Base-by-base conservation (phyloP, 2,888 invertebrate species). In the Pycnomerus fuliginosus region DNA sequence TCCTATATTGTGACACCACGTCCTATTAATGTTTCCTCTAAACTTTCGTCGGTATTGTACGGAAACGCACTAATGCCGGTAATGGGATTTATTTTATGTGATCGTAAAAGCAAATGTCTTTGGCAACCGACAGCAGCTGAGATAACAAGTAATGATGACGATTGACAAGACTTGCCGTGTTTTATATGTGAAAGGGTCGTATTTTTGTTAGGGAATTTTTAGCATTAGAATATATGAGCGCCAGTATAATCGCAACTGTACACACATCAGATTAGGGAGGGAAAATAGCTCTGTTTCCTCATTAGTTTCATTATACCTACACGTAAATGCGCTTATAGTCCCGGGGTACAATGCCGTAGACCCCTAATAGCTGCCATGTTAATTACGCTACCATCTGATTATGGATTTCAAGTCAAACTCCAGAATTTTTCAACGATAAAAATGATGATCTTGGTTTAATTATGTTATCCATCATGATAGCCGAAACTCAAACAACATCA, bases 291-390 rank as follows among this genome's bases (percentile, higher is more conserved):
- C 44, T 61, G 55, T 57, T 55, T 63, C 62, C 61, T 66, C 65
- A 66, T 69, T 68, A 67, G 62, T 56, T 63, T 64, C 63, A 67
- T 67, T 68, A 68, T 60, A 60, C 56, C 57, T 65, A 67, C 67
- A 68, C 65, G 68, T 64, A 63, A 67, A 69, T 62, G 66, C 64
- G 67, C 67, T 67, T 62, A 53, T 50, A 45, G 27, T 48, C 48
- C 51, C 44, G 31, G 38, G 44, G 35, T 49, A 50, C 50, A 52
- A 46, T 48, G 49, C 52, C 50, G 40, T 48, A 52, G 45, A 38
- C 35, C 50, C 50, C 38, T 11, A 3, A 2, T 5, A 31, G n/a
- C n/a, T n/a, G n/a, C n/a, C n/a, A n/a, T n/a, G 5, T 20, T 20
- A 20, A 20, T 20, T 20, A 20, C 5, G 20, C 28, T 3, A 7